phyloP scores from a whole-genome alignment of 2,113 vertebrate genomes.

The Tretioscincus oriximinensis region DNA sequence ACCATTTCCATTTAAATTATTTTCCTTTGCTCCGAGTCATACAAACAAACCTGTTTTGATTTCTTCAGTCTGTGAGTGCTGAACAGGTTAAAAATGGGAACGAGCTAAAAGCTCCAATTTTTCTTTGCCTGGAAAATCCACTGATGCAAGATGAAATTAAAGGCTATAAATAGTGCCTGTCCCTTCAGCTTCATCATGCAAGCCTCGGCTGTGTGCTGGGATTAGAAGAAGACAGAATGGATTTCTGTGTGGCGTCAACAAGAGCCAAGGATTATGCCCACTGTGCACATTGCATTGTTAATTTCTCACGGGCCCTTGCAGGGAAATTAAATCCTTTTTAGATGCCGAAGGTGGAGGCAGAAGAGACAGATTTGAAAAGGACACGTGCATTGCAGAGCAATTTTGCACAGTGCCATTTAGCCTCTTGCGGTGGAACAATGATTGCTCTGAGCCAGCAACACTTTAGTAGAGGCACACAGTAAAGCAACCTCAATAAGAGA shows the following conservation, averaged over 20 bases:
- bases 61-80: conserved; percentile 51
- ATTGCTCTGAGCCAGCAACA: not conserved
- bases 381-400: conserved; percentile 40
- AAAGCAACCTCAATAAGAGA: not conserved
- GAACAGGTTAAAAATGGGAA: conserved; percentile 71
- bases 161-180: conserved; percentile 72
- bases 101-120: conserved; percentile 58
- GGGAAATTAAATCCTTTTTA: conserved; percentile 63
- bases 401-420: conserved; percentile 49
- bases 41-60: conserved; percentile 57
- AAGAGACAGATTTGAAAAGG: conserved; percentile 45
- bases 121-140: conserved; percentile 68
- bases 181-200: conserved; percentile 67
- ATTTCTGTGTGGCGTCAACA: conserved; percentile 73
- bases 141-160: conserved; percentile 72
- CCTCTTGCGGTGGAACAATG: conserved; percentile 25
- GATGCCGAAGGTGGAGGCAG: conserved; percentile 61
- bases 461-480: not conserved
- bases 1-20: conserved; percentile 46
- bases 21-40: conserved; percentile 32
- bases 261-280: conserved; percentile 71
- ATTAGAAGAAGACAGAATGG: conserved; percentile 73
- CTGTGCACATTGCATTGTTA: conserved; percentile 69
- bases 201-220: conserved; percentile 54
- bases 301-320: conserved; percentile 59